A percentile compares a stretch with the other conserved stretches of the same genome.
Conservation (phyloP, 2,888 invertebrate genomes). For the Sepiola atlantica region DNA sequence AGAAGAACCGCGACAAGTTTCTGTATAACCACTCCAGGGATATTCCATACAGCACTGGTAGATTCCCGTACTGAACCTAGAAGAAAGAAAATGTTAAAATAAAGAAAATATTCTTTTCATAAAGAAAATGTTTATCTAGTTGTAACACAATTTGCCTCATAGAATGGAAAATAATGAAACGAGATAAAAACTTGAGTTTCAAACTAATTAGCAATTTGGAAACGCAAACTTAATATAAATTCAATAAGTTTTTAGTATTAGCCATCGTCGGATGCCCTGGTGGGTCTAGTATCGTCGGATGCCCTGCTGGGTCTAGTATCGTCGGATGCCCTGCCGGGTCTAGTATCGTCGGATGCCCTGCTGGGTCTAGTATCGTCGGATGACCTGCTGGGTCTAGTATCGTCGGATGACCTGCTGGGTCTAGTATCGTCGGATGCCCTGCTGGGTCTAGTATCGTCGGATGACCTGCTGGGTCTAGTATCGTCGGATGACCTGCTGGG, state of each 20-base stretch:
- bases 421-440: too few species aligned
- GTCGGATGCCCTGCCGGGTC: too few species aligned
- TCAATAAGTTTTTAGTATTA: not conserved
- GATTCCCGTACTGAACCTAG: constrained; percentile 82
- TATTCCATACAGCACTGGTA: constrained; percentile 86
- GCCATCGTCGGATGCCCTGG: not conserved
- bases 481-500: too few species aligned
- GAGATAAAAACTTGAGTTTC: not conserved
- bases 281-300: too few species aligned
- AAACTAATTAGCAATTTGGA: not conserved
- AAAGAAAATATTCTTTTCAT: not conserved
- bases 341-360: too few species aligned
- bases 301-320: too few species aligned
- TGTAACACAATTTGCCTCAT: not conserved
- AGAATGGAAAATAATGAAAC: not conserved
- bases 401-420: too few species aligned
- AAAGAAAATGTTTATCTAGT: not conserved
- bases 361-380: too few species aligned
- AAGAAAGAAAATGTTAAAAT: constrained; percentile 41
- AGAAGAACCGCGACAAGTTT: constrained; percentile 85
- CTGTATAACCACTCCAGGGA: constrained; percentile 88
- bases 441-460: too few species aligned
- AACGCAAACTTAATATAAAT: not conserved
- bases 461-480: too few species aligned
- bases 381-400: too few species aligned